Conservation (phyloP, 2,797 vertebrate species). For the Carduelis carduelis region DNA sequence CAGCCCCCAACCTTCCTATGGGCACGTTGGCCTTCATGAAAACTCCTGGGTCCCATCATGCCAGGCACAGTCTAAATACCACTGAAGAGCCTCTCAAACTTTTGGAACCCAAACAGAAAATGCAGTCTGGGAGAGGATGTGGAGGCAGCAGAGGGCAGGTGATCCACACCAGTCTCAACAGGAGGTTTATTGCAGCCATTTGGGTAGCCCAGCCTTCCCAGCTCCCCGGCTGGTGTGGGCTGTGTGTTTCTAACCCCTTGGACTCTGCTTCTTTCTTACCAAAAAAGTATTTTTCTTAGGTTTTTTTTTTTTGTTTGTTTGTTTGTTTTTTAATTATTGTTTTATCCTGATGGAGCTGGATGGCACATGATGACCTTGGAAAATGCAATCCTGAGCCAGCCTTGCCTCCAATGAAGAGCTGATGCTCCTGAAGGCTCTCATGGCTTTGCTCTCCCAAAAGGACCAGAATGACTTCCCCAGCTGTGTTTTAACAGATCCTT, state of each 20-base stretch:
- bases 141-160: not conserved
- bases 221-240: not conserved
- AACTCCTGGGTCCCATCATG: not conserved
- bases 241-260: not conserved
- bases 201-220: not conserved
- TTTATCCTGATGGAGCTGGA: not conserved
- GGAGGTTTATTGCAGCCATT: not conserved
- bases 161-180: not conserved
- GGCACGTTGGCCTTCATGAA: not conserved
- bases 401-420: rapidly evolving
- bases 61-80: not conserved
- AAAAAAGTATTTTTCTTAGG: not conserved
- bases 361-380: not conserved
- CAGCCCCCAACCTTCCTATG: no score
- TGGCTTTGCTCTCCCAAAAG: not conserved
- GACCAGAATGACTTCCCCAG: not conserved
- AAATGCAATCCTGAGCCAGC: not conserved
- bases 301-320: no score
- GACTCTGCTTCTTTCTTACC: not conserved
- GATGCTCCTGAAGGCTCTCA: not conserved
- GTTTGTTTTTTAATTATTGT: not conserved
- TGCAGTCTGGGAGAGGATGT: not conserved
- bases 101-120: not conserved
- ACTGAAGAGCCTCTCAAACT: not conserved
- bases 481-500: not conserved